Conservation (phyloP, 2,113 vertebrate genomes). For the Ptilonorhynchus violaceus region DNA sequence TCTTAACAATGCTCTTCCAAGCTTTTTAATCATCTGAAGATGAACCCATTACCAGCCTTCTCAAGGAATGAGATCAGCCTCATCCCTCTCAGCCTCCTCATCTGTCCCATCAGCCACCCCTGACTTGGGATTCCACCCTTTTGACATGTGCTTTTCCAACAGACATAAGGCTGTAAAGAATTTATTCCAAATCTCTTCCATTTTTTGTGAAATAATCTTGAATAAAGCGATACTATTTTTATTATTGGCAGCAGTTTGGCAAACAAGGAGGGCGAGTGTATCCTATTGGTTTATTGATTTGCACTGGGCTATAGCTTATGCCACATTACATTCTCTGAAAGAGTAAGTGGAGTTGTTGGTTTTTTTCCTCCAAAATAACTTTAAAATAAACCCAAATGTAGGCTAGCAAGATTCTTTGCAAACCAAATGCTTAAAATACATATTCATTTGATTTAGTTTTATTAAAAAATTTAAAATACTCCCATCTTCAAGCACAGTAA, state of each 20-base stretch:
- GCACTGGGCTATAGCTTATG: neutral
- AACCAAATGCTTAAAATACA: neutral
- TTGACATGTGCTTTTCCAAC: neutral
- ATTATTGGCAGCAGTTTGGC: neutral
- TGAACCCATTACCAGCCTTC: neutral
- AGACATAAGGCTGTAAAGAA: neutral
- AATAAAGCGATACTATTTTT: neutral
- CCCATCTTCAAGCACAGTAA: neutral
- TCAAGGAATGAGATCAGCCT: neutral
- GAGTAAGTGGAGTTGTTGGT: neutral
- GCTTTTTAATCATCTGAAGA: neutral
- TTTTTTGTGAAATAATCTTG: neutral
- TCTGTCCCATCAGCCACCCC: neutral
- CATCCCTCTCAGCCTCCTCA: neutral
- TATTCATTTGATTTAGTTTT: neutral
- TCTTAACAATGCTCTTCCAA: neutral
- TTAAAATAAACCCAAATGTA: neutral
- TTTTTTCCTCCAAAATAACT: neutral
- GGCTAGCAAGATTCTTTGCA: neutral
- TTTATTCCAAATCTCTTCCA: neutral
- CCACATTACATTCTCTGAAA: neutral
- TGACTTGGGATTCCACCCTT: neutral
- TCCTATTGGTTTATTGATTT: neutral
- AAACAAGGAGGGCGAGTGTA: neutral
- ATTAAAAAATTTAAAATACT: neutral